phyloP scores from a whole-genome alignment of 2,113 vertebrate species.

The Takifugu flavidus region DNA sequence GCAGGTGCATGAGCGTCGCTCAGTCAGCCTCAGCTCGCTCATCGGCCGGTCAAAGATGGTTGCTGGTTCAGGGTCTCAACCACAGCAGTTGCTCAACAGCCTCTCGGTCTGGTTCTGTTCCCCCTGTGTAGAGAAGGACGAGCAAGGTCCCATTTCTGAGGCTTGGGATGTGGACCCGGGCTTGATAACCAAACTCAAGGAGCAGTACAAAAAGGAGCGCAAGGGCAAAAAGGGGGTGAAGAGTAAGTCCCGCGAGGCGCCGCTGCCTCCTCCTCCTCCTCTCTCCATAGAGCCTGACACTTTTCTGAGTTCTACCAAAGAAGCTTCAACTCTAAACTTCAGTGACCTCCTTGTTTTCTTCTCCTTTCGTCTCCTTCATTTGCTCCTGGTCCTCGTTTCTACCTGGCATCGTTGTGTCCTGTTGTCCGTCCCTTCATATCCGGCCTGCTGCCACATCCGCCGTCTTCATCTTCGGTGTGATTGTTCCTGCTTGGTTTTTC shows the following conservation, averaged over 20 bases:
- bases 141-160: constrained; percentile 92
- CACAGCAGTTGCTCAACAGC: constrained; percentile 74
- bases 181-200: constrained; percentile 99
- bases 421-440: constrained; percentile 33
- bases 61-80: constrained; percentile 5
- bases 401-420: constrained; percentile 3
- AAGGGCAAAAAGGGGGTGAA: constrained; percentile 99
- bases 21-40: not conserved
- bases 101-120: constrained; percentile 85
- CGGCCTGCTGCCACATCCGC: constrained; percentile 18
- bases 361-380: not conserved
- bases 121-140: constrained; percentile 97
- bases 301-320: constrained; percentile 47
- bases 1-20: too few relatives aligned
- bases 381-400: not conserved
- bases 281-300: constrained; percentile 53
- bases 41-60: not conserved
- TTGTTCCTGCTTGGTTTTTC: constrained; percentile 37
- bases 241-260: constrained; percentile 92
- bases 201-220: constrained; percentile 99
- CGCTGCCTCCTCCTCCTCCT: constrained; percentile 63
- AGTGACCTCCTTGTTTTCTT: constrained; percentile 1
- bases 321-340: constrained; percentile 41
- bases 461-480: constrained; percentile 13
- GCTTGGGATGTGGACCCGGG: constrained; percentile 99